phyloP scores from a whole-genome alignment of 2,888 invertebrate genomes.

The Folsomia manolachei region DNA sequence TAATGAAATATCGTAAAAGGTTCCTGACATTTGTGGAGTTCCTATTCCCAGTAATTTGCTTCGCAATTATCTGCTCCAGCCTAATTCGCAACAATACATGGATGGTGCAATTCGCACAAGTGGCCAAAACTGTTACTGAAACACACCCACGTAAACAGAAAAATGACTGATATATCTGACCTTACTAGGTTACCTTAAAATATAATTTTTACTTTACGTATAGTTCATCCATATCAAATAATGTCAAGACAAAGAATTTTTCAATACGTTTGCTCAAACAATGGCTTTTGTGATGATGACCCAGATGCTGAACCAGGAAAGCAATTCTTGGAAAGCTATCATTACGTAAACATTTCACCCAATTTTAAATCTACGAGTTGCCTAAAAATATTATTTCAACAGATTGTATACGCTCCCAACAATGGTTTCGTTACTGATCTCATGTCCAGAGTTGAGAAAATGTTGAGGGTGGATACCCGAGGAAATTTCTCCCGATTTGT shows the following conservation, averaged over 20 bases:
- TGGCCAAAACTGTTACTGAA: neutral
- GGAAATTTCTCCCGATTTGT: constrained; percentile 10
- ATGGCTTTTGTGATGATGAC: constrained; percentile 2
- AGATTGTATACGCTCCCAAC: constrained; percentile 28
- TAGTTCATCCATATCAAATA: neutral
- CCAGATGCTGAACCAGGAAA: neutral
- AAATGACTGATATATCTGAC: neutral
- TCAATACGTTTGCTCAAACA: neutral
- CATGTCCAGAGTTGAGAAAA: constrained; percentile 10
- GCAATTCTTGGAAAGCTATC: constrained; percentile 5
- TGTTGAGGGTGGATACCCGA: neutral
- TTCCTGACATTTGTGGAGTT: constrained; percentile 24
- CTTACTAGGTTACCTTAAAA: neutral
- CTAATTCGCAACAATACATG: neutral
- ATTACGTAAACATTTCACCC: no score
- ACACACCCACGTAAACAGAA: neutral
- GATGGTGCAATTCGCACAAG: neutral
- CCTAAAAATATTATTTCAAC: no score
- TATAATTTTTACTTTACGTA: neutral
- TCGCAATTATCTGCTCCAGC: neutral
- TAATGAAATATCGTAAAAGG: constrained; percentile 22
- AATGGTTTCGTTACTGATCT: constrained; percentile 23
- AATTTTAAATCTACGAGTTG: no score
- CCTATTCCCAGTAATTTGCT: constrained; percentile 21
- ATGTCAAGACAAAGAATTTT: neutral